Evolutionary conservation across 2,888 invertebrate genomes (phyloP).

Genomic region (Lasioglossum marginatum): DNA sequence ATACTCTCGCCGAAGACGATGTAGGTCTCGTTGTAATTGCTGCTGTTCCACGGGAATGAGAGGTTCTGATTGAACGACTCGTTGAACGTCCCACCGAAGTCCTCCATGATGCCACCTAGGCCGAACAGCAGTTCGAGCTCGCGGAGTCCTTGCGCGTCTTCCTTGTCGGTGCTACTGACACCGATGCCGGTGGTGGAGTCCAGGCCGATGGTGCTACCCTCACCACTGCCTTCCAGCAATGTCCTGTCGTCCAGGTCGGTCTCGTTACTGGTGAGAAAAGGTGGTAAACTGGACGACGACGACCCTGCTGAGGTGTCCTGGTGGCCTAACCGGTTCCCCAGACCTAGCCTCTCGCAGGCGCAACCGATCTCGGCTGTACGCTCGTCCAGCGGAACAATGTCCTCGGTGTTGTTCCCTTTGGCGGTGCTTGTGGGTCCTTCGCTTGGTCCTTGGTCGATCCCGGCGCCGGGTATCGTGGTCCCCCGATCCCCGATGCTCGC

Average conservation of each 20-base stretch:
- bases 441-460: conserved; percentile 27
- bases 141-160: conserved; percentile 49
- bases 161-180: conserved; percentile 58
- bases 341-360: conserved; percentile 34
- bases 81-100: conserved; percentile 85
- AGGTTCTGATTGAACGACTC: conserved; percentile 84
- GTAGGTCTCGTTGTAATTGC: conserved; percentile 84
- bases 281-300: background rate
- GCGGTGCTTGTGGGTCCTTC: background rate
- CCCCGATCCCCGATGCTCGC: conserved; percentile 36
- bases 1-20: conserved; percentile 86
- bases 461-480: conserved; percentile 2
- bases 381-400: background rate
- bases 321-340: conserved; percentile 21
- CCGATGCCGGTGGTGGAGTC: conserved; percentile 59
- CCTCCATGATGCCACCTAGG: conserved; percentile 83
- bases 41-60: conserved; percentile 84
- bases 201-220: conserved; percentile 56
- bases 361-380: conserved; percentile 16
- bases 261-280: conserved; percentile 12
- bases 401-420: conserved; percentile 12
- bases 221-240: background rate
- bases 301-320: background rate
- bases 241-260: conserved; percentile 14
- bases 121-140: conserved; percentile 75